Evolutionary conservation across 2,113 vertebrate genomes (phyloP).

Genomic region (Saimiri boliviensis): DNA sequence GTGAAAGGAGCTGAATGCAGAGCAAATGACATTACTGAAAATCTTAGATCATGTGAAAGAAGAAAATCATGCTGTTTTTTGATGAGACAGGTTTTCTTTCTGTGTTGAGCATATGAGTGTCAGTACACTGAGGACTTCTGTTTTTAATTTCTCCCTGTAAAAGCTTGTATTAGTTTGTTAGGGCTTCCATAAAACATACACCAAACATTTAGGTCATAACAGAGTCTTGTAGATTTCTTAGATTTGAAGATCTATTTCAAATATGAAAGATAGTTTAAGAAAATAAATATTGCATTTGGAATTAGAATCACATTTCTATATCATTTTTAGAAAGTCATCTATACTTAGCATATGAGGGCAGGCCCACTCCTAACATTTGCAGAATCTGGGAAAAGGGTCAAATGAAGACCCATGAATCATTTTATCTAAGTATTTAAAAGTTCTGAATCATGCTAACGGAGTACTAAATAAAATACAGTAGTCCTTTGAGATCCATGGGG

Average conservation of each 20-base stretch:
- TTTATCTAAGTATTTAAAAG: slow-evolving; percentile 12
- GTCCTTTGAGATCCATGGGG: not conserved
- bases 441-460: not conserved
- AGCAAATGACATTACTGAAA: not conserved
- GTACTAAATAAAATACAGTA: not conserved
- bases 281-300: not conserved
- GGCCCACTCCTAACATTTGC: not conserved
- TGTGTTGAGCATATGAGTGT: not conserved
- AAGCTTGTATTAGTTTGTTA: not conserved
- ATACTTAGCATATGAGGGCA: not conserved
- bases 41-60: not conserved
- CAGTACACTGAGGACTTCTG: not conserved
- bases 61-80: not conserved
- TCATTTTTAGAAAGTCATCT: not conserved
- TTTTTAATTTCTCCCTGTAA: not conserved
- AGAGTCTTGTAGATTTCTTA: not conserved
- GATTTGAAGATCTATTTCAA: not conserved
- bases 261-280: slow-evolving; percentile 1
- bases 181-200: not conserved
- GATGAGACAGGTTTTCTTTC: slow-evolving; percentile 19
- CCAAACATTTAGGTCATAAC: not conserved
- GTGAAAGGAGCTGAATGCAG: not conserved
- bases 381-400: not conserved
- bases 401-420: not conserved
- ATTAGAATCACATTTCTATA: not conserved